Evolutionary conservation across 2,797 vertebrate species (phyloP).

Genomic region (Spea hammondii): DNA sequence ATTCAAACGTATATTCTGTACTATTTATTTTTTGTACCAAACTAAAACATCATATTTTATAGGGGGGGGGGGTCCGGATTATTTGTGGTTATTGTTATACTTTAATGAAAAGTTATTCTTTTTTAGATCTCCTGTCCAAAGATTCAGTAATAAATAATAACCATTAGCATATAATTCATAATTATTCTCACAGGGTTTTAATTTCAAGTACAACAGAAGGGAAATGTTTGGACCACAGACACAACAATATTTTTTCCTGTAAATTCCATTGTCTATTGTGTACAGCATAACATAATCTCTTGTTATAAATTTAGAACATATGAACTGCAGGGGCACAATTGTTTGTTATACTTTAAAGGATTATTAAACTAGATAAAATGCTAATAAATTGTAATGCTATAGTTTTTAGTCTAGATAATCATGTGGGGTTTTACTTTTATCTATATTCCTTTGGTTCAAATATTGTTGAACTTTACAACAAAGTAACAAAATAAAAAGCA

Average conservation of each 20-base stretch:
- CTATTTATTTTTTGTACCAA: accelerated
- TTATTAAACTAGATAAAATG: constrained; percentile 6
- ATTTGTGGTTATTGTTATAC: no score
- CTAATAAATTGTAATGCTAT: neutral
- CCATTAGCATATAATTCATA: constrained; percentile 9
- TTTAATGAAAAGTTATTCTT: neutral
- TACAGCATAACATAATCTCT: constrained; percentile 5
- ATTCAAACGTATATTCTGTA: no score
- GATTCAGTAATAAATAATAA: constrained; percentile 21
- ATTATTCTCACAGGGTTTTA: constrained; percentile 24
- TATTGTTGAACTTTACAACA: neutral
- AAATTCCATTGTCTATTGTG: constrained; percentile 6
- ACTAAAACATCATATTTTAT: no score
- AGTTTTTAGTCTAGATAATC: neutral
- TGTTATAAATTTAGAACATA: constrained; percentile 26
- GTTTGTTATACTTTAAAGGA: constrained; percentile 4
- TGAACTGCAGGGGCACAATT: neutral
- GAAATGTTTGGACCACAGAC: constrained; percentile 27
- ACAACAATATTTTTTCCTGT: constrained; percentile 15
- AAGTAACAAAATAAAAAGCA: no score
- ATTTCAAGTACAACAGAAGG: constrained; percentile 19
- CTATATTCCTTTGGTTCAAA: neutral
- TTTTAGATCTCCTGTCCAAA: neutral
- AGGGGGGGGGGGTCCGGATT: no score
- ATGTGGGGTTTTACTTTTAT: neutral